Conservation (phyloP, 1,140 invertebrate genomes). For the Hyles euphorbiae region DNA sequence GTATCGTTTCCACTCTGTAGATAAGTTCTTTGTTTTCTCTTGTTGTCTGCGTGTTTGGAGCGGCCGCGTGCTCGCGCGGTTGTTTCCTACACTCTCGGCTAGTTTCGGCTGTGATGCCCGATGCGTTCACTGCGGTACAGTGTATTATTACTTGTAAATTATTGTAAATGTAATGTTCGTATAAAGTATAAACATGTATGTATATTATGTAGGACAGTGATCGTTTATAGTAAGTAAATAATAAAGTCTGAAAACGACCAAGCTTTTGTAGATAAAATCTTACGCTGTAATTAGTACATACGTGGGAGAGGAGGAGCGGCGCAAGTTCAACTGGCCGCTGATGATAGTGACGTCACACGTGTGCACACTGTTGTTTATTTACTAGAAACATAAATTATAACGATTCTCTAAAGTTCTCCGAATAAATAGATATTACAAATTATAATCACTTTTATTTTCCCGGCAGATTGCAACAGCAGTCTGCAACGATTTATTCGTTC, state of each 20-base stretch:
- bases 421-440: conserved; percentile 59
- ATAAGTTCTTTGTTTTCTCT: conserved; percentile 4
- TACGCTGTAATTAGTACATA: conserved; percentile 52
- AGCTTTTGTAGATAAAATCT: conserved; percentile 51
- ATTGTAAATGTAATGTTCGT: conserved; percentile 24
- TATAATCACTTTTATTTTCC: conserved; percentile 2
- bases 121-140: too few species aligned
- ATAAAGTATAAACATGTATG: conserved; percentile 21
- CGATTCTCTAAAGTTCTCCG: conserved; percentile 45
- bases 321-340: conserved; percentile 40
- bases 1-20: conserved; percentile 8
- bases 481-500: too few species aligned
- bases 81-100: too few species aligned
- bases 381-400: conserved; percentile 46
- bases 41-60: conserved; percentile 1
- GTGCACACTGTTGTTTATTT: conserved; percentile 63
- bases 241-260: conserved; percentile 63
- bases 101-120: too few species aligned
- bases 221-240: conserved; percentile 27
- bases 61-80: conserved; percentile 5
- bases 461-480: too few species aligned
- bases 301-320: conserved; percentile 1
- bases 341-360: conserved; percentile 44
- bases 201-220: conserved; percentile 31
- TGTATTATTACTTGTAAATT: conserved; percentile 25